phyloP scores from a whole-genome alignment of 2,113 vertebrate species.

The Mirza zaza region DNA sequence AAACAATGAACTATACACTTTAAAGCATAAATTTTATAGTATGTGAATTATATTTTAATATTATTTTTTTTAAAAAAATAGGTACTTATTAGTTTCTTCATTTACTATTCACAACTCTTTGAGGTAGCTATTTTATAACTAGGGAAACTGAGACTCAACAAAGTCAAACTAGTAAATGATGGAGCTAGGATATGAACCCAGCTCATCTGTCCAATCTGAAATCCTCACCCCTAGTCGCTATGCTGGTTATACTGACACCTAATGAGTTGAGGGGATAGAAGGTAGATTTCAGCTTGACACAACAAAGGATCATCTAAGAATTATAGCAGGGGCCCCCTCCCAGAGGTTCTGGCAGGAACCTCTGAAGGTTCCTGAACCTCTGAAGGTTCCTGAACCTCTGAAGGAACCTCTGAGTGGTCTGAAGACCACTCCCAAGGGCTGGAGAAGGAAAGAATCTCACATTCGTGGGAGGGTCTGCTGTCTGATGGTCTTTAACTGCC shows the following conservation, averaged over 20 bases:
- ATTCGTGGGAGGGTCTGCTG: fast-evolving
- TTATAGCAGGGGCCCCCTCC: background rate
- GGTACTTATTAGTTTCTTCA: background rate
- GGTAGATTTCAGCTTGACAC: background rate
- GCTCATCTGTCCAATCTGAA: background rate
- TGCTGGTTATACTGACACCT: background rate
- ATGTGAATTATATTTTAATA: background rate
- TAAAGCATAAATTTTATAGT: background rate
- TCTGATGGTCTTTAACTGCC: fast-evolving
- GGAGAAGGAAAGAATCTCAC: fast-evolving
- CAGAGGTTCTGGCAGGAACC: fast-evolving
- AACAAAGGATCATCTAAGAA: background rate
- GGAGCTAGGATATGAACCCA: background rate
- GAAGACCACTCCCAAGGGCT: background rate
- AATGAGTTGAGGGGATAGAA: background rate
- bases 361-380: too few relatives aligned
- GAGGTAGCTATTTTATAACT: background rate
- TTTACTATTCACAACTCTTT: background rate
- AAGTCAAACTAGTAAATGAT: fast-evolving
- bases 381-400: too few relatives aligned
- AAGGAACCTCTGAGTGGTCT: too few relatives aligned
- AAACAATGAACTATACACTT: too few relatives aligned
- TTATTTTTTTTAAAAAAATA: background rate
- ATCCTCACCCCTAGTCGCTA: fast-evolving
- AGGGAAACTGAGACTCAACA: background rate